These are phyloP conservation scores for Danio aesculapii DNA, from an alignment of 2,797 vertebrate species.

Conservation along the genomic window DNA sequence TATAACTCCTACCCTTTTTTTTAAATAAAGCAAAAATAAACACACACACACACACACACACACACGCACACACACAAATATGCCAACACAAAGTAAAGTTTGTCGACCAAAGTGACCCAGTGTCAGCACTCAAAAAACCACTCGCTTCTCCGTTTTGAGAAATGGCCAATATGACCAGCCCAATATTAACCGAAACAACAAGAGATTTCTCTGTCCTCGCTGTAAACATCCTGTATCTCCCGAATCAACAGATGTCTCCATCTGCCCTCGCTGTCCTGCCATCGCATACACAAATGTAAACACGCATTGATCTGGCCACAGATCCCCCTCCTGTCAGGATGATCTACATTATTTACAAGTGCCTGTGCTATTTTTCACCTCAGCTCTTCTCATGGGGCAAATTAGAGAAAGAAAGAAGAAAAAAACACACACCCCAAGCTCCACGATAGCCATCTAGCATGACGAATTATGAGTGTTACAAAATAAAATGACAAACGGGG, in stretches of 20 bases:
- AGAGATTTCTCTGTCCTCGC: slow-evolving; percentile 55
- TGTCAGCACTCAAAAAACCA: slow-evolving; percentile 23
- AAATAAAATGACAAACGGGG: slow-evolving; percentile 88
- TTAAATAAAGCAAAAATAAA: slow-evolving; percentile 8
- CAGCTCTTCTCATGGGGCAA: slow-evolving; percentile 58
- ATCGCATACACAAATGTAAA: slow-evolving; percentile 48
- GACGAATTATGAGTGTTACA: slow-evolving; percentile 81
- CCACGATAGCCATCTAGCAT: slow-evolving; percentile 70
- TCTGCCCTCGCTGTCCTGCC: slow-evolving; percentile 39
- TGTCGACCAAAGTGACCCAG: slow-evolving; percentile 35
- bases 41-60: too few relatives aligned
- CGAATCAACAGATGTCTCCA: slow-evolving; percentile 69
- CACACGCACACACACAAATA: slow-evolving; percentile 1
- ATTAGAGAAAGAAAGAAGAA: slow-evolving; percentile 47
- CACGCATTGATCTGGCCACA: slow-evolving; percentile 58
- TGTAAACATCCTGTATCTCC: slow-evolving; percentile 65
- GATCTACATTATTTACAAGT: slow-evolving; percentile 69
- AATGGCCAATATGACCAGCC: slow-evolving; percentile 45
- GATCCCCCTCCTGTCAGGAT: slow-evolving; percentile 64
- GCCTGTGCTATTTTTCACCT: slow-evolving; percentile 60
- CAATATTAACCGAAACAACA: slow-evolving; percentile 57
- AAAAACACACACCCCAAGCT: slow-evolving; percentile 39
- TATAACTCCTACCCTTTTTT: background rate
- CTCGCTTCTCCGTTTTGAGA: slow-evolving; percentile 45
- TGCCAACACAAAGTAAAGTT: slow-evolving; percentile 29